Evolutionary conservation across 2,797 vertebrate genomes (phyloP), one percentile per base, ranked within the genome.

Genomic region (Melanotaenia parkinsoni): DNA sequence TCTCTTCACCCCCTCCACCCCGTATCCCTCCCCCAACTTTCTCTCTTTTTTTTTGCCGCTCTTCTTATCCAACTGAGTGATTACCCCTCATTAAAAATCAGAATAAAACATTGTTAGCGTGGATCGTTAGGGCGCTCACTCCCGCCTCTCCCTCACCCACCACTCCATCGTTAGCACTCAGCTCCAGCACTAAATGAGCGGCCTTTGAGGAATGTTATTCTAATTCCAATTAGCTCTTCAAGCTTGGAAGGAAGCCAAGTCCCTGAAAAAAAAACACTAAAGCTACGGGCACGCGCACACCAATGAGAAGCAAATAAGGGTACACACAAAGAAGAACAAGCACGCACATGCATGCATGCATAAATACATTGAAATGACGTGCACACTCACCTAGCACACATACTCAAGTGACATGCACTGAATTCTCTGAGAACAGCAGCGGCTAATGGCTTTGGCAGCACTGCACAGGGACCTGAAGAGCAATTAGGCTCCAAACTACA

Each of bases 151-250:
- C 73, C 88, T 85, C 86, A 79, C 88, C 85, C 88, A 64, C 96
- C 95, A 95, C 95, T 96, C 95, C 93, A 94, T 96, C 96, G 96
- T 97, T 97, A 96, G 96, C 96, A 96, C 96, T 96, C 95, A 96
- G 95, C 92, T 93, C 83, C 92, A 93, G 94, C 88, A 84, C 96
- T 96, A 96, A 97, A 96, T 95, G 96, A 97, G 96, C 95, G 96
- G 96, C 95, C 96, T 97, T 95, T 97, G 96, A 98, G 96, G 96
- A 98, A 97, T 97, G 96, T 96, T 97, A 97, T 97, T 98, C 96
- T 97, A 97, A 96, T 97, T 97, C 97, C 96, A 98, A 98, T 98
- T 98, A 98, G 96, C 96, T 97, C 96, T 97, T 95, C 96, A 95
- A 95, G 95, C 94, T 95, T 98, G 97, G 97, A 96, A 89, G 90